Evolutionary conservation across 2,888 invertebrate genomes (phyloP).

Genomic region (Lottia scabra): DNA sequence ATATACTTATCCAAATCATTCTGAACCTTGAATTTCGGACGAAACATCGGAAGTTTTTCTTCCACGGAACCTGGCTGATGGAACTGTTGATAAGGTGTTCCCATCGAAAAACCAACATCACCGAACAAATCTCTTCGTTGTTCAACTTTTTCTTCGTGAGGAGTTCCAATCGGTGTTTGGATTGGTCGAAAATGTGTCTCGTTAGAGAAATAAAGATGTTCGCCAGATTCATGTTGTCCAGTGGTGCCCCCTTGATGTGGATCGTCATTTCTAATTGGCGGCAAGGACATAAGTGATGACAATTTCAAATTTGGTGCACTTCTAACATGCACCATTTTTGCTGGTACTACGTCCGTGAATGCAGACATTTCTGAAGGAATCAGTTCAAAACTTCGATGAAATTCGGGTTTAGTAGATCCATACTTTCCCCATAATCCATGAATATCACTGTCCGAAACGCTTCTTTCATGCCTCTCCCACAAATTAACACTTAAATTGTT

Average conservation of each 20-base stretch:
- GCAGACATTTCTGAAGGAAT: slow-evolving; percentile 58
- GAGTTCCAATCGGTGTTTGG: slow-evolving; percentile 62
- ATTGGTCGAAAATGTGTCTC: slow-evolving; percentile 89
- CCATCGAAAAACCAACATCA: slow-evolving; percentile 36
- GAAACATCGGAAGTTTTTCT: slow-evolving; percentile 68
- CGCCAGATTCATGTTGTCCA: slow-evolving; percentile 65
- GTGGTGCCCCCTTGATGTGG: neutral
- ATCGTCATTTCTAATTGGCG: neutral
- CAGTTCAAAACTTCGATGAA: slow-evolving; percentile 46
- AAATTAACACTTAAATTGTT: neutral
- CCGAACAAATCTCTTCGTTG: slow-evolving; percentile 49
- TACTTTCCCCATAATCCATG: slow-evolving; percentile 27
- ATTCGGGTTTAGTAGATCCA: slow-evolving; percentile 27
- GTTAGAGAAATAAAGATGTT: slow-evolving; percentile 82
- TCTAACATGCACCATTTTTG: slow-evolving; percentile 47
- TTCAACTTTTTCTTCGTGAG: slow-evolving; percentile 18
- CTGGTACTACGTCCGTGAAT: slow-evolving; percentile 52
- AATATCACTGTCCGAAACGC: slow-evolving; percentile 41
- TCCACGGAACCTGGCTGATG: slow-evolving; percentile 30
- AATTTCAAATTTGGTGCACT: slow-evolving; percentile 52
- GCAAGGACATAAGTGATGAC: neutral
- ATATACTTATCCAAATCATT: slow-evolving; percentile 73
- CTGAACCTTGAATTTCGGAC: slow-evolving; percentile 77
- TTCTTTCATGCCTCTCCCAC: slow-evolving; percentile 29
- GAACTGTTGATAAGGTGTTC: slow-evolving; percentile 47